Base-by-base conservation (phyloP, 2,797 vertebrate genomes). In the Myotis vivesi region DNA sequence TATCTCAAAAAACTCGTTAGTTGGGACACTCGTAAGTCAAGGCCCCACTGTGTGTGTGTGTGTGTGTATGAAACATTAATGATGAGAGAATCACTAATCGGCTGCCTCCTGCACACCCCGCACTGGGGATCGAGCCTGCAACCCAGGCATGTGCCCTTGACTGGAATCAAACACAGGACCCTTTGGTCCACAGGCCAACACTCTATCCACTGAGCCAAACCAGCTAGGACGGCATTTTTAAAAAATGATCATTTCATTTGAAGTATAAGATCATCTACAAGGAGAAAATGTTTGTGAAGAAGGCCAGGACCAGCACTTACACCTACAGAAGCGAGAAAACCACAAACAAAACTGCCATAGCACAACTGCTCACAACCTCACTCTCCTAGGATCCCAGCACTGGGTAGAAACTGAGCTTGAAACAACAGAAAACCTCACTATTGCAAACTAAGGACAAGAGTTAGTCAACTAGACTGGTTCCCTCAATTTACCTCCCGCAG, bases 391-490 rank as follows among this genome's bases (percentile, higher is more conserved):
- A 46, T 51, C 53, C 53, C 6, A 23, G 33, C 0, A 19, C 69
- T n/a, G 55, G 30, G 16, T 15, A 89, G 75, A 79, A 81, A 46
- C 15, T 1, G 7, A 80, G n/a, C 49, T 20, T 36, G 68, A 38
- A 88, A 75, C 64, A 55, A 72, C 44, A 68, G 19, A 75, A 53
- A 92, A 38, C 53, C 22, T 22, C 55, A 17, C 46, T 15, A 28
- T 11, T 28, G 57, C 85, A 53, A 62, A 71, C 33, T 11, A 5
- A 59, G 20, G 62, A 53, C n/a, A 53, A 75, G 66, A 79, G 66
- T 41, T 12, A 6, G 30, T 12, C 62, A 59, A 23, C 0, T 0
- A 25, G 62, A 22, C 30, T 1, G 1, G 25, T 16, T 84, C 41
- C 76, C 49, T 1, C 1, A 2, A 22, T 7, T n/a, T 23, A 25